Evolutionary conservation across 2,888 invertebrate species (phyloP).

Genomic region (Chrysolina americana): DNA sequence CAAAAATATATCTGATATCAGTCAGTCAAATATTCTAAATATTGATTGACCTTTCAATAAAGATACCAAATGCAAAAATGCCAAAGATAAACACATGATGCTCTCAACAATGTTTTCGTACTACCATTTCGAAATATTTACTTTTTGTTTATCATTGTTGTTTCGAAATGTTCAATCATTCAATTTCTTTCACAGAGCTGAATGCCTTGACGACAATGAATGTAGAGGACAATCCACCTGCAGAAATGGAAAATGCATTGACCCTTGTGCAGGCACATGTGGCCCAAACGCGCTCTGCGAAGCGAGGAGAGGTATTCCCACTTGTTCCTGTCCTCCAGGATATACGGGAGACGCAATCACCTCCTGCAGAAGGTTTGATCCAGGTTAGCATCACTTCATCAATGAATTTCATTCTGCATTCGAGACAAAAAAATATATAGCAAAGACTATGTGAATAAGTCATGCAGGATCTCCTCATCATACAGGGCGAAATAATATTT

Average conservation of each 20-base stretch:
- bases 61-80: background rate
- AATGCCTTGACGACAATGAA: slow-evolving; percentile 79
- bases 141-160: background rate
- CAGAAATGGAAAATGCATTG: slow-evolving; percentile 83
- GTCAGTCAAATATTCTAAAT: no score
- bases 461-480: no score
- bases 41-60: background rate
- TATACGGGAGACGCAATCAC: slow-evolving; percentile 85
- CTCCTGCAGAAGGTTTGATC: slow-evolving; percentile 81
- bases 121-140: background rate
- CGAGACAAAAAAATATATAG: no score
- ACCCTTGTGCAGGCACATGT: slow-evolving; percentile 84
- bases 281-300: slow-evolving; percentile 84
- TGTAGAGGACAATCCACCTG: slow-evolving; percentile 82
- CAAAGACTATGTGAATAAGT: no score
- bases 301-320: slow-evolving; percentile 83
- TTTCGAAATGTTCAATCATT: slow-evolving; percentile 13
- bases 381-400: slow-evolving; percentile 72
- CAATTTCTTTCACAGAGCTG: slow-evolving; percentile 53
- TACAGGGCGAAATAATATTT: no score
- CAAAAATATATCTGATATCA: no score
- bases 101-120: slow-evolving; percentile 26
- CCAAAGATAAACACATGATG: background rate
- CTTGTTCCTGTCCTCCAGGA: slow-evolving; percentile 84
- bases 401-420: background rate